phyloP scores from a whole-genome alignment of 2,113 vertebrate genomes.

The Saimiri boliviensis region DNA sequence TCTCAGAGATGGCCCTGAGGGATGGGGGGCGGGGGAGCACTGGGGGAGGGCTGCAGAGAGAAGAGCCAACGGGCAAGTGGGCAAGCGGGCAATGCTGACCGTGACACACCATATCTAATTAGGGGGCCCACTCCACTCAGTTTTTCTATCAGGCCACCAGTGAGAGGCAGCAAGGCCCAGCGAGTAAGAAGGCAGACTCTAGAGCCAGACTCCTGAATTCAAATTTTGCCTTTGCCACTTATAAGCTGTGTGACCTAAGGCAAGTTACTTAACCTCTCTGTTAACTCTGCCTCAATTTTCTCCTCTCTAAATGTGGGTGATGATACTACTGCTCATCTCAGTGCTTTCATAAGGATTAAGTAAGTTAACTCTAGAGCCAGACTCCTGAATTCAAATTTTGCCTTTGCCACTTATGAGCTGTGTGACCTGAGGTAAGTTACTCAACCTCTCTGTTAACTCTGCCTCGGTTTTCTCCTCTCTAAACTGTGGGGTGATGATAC shows the following conservation, averaged over 20 bases:
- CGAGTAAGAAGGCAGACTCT: background rate
- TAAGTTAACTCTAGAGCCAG: background rate
- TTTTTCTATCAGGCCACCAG: background rate
- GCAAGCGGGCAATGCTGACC: background rate
- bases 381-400: background rate
- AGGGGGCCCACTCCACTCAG: background rate
- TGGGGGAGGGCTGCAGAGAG: background rate
- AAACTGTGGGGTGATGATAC: background rate
- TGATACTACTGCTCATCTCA: background rate
- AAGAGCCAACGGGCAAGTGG: background rate
- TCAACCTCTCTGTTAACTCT: no score
- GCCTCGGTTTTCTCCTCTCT: background rate
- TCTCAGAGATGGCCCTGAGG: background rate
- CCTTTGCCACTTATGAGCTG: no score
- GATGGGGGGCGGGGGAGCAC: fast-evolving
- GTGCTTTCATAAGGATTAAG: background rate
- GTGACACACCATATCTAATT: no score
- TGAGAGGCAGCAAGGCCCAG: background rate
- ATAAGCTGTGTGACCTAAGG: no score
- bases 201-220: background rate
- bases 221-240: background rate
- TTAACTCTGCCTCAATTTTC: background rate
- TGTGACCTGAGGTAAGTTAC: no score
- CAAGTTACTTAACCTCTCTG: no score
- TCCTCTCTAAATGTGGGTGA: background rate